Evolutionary conservation across 2,888 invertebrate species (phyloP), one percentile per base, ranked within the genome.

Genomic region (Heteromyza rotundicornis): DNA sequence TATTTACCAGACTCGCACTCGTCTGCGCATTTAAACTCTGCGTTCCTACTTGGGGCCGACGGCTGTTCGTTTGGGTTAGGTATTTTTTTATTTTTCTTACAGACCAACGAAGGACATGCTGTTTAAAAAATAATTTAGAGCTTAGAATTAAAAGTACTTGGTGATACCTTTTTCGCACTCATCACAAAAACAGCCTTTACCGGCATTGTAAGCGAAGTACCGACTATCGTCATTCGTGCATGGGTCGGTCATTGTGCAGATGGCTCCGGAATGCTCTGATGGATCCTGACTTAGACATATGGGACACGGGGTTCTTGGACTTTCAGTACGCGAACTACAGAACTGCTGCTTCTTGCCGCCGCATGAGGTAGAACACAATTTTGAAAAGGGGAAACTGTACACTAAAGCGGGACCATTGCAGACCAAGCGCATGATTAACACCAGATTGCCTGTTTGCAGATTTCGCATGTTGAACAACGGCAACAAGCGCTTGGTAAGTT

Each of bases 321-420:
- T n/a, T 35, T 55, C 44, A 10, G 53, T 52, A 35, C 51, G 19
- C 16, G 47, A 47, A 36, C 32, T 24, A 12, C n/a, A n/a, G n/a
- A n/a, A n/a, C n/a, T n/a, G n/a, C 22, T 8, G 35, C 53, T 54
- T 52, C 24, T 65, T 65, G 8, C 61, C 66, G 5, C 56, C 58
- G 56, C 68, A 68, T 7, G 59, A 55, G 7, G 57, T 27, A 0
- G 74, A 74, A 54, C 77, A 79, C 17, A 74, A 58, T 20, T 62
- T 67, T 7, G 71, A 69, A 36, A 79, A 75, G 1, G 77, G 72
- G 59, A 82, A 82, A n/a, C 75, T 64, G 1, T 79, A 78, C 0
- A 82, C 79, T 47, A 82, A 77, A 0, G 76, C 66, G 1, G 80
- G 81, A 0, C 82, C 82, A 70, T 81, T 79, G 64, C 81, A 82